Evolutionary conservation across 2,888 invertebrate species (phyloP), one percentile per base, ranked within the genome.

Genomic region (Unio pictorum): DNA sequence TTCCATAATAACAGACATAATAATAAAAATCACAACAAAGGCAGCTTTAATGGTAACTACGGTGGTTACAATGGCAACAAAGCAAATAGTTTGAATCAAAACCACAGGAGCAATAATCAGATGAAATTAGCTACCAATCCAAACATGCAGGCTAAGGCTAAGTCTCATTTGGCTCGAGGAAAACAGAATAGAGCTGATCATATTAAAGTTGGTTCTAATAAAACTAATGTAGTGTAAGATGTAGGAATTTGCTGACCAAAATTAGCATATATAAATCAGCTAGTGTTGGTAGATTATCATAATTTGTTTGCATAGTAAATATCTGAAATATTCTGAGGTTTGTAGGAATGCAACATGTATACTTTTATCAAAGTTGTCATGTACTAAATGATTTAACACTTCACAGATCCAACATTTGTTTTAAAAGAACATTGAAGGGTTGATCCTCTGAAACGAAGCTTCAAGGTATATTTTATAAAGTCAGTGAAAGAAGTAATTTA

Each of bases 131-230:
- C 57, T 45, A 58, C 26, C 45, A 67, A 55, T 64, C 45, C 61
- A 55, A 65, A 60, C n/a, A n/a, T 63, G 11, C 73, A 69, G 55
- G 68, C 65, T 61, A 73, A 76, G 64, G 76, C 76, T 59, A 62
- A 74, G 28, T 76, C 70, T 61, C 75, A 66, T 30, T 78, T 76
- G 77, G 73, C 75, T 20, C 62, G 67, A 20, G 61, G 61, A 34
- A 67, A 69, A 23, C 72, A 70, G 62, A 70, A 70, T 45, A 45
- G 45, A 45, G 45, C 11, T 45, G 45, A 45, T 45, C 45, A 45
- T 15, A 11, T 45, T 11, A 45, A 45, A 45, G 45, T 45, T 3
- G 15, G 45, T 45, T 45, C 45, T 11, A 11, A 45, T 45, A 15
- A 11, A 45, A 45, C 15, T 45, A 2, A 2, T 45, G 3, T 3